Conservation (phyloP, 2,888 invertebrate species). For the Cephus sareptanus region DNA sequence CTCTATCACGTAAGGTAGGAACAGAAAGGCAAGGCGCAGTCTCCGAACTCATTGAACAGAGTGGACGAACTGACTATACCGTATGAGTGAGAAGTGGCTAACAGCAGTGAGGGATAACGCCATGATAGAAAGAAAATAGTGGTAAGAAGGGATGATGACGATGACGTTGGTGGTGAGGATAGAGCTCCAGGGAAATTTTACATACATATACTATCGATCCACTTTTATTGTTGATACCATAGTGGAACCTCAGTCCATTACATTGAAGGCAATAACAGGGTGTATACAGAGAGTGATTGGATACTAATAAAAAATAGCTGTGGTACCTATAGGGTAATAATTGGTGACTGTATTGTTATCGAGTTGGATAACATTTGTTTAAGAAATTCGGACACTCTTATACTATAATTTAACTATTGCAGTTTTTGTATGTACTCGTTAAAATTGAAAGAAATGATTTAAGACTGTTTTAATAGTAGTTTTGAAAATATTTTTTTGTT, state of each 20-base stretch:
- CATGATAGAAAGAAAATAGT: conserved; percentile 11
- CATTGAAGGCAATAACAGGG: not conserved
- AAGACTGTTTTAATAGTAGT: not conserved
- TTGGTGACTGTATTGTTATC: not conserved
- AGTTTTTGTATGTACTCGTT: no score
- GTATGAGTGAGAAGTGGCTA: conserved; percentile 13
- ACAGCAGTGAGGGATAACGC: conserved; percentile 13
- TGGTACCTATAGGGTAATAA: not conserved
- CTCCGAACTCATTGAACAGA: conserved; percentile 48
- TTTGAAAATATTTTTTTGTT: not conserved
- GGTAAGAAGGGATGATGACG: conserved; percentile 3
- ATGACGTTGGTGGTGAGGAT: conserved; percentile 2
- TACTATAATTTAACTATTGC: no score
- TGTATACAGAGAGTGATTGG: not conserved
- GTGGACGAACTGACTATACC: conserved; percentile 13
- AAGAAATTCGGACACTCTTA: not conserved
- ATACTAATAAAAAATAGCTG: not conserved
- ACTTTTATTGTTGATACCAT: not conserved
- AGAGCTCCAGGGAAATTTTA: not conserved
- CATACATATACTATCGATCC: not conserved
- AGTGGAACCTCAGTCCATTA: not conserved
- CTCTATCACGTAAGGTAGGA: not conserved
- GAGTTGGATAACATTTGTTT: not conserved
- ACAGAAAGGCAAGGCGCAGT: conserved; percentile 41
- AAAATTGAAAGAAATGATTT: not conserved